Conservation (phyloP, 2,888 invertebrate species). For the Drosophila austrosaltans region DNA sequence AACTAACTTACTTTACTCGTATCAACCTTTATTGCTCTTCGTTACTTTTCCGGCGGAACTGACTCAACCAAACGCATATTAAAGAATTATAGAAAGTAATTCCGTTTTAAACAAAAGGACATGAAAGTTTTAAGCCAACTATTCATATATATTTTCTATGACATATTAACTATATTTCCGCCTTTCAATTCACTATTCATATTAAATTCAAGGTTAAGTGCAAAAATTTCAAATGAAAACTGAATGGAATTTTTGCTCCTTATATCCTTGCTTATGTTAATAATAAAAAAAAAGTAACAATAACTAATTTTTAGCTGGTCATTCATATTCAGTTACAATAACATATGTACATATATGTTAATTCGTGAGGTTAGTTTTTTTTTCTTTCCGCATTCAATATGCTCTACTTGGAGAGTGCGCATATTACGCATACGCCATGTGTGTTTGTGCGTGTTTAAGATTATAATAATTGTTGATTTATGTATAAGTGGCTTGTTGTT, state of each 20-base stretch:
- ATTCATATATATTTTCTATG: neutral
- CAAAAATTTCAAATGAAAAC: neutral
- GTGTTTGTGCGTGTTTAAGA: conserved; percentile 3
- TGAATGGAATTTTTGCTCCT: too few relatives aligned
- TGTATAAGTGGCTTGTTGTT: neutral
- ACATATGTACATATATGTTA: too few relatives aligned
- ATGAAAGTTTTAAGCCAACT: too few relatives aligned
- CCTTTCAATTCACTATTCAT: neutral
- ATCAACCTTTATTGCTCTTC: too few relatives aligned
- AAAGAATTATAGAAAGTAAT: too few relatives aligned
- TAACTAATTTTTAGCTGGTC: neutral
- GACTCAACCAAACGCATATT: too few relatives aligned
- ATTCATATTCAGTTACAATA: neutral
- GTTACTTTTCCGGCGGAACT: neutral
- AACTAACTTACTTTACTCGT: too few relatives aligned
- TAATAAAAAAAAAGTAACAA: too few relatives aligned
- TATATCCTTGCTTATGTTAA: too few relatives aligned
- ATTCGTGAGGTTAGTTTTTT: neutral
- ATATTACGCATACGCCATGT: conserved; percentile 10
- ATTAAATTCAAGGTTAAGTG: neutral
- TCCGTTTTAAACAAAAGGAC: too few relatives aligned
- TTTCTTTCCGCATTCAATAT: conserved; percentile 1
- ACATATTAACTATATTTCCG: neutral
- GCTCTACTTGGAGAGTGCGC: neutral
- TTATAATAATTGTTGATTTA: conserved; percentile 13